Conservation (phyloP, 2,113 vertebrate species). For the Craseonycteris thonglongyai region DNA sequence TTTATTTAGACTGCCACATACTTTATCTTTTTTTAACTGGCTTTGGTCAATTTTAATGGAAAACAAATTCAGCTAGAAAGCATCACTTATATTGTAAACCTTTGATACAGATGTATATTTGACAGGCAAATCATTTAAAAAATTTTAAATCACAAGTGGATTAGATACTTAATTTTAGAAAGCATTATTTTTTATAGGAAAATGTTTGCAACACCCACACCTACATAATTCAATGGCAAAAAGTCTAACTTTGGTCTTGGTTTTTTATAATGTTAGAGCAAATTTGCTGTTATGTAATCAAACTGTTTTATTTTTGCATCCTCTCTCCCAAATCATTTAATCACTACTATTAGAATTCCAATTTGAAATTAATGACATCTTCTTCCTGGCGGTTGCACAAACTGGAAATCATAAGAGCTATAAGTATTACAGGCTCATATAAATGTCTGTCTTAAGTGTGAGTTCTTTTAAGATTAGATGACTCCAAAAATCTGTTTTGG, state of each 20-base stretch:
- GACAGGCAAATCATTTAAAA: conserved; percentile 58
- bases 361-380: conserved; percentile 3
- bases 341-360: not conserved
- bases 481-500: conserved; percentile 67
- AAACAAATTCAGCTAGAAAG: conserved; percentile 52
- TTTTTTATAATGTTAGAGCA: not conserved
- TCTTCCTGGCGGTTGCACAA: not conserved
- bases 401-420: conserved; percentile 21
- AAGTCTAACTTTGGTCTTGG: conserved; percentile 17
- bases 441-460: conserved; percentile 56
- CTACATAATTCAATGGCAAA: not conserved
- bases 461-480: conserved; percentile 37
- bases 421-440: conserved; percentile 44
- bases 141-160: not conserved
- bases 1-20: not conserved
- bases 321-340: not conserved
- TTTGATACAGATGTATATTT: conserved; percentile 55
- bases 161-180: conserved; percentile 44
- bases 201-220: not conserved
- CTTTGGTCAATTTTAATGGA: conserved; percentile 1
- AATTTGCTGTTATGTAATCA: conserved; percentile 34
- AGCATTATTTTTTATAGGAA: not conserved
- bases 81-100: conserved; percentile 57
- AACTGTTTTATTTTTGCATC: not conserved
- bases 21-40: conserved; percentile 6